A percentile compares a stretch with the other conserved stretches of the same genome.
Evolutionary conservation across 1,140 invertebrate species (phyloP).

Genomic region (Grapholita molesta): DNA sequence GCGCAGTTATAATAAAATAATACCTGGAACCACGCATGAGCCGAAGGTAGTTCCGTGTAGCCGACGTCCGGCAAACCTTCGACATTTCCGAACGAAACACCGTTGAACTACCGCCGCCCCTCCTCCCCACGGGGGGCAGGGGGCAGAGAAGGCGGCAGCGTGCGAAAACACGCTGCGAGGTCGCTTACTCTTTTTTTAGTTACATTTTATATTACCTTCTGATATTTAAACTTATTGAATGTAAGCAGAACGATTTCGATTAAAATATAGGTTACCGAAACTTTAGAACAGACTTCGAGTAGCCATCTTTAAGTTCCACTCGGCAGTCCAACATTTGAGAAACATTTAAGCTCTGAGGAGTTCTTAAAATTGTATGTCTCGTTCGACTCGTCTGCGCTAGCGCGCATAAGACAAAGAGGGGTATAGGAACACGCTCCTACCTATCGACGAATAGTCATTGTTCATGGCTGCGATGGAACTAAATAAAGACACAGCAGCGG

Average conservation of each 20-base stretch:
- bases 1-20: slow-evolving; percentile 39
- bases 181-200: slow-evolving; percentile 67
- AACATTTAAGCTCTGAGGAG: slow-evolving; percentile 51
- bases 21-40: slow-evolving; percentile 66
- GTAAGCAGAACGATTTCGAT: slow-evolving; percentile 66
- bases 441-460: slow-evolving; percentile 70
- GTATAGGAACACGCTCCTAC: slow-evolving; percentile 57
- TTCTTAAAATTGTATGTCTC: slow-evolving; percentile 48
- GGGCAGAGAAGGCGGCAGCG: slow-evolving; percentile 31
- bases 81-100: slow-evolving; percentile 65
- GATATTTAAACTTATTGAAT: slow-evolving; percentile 73
- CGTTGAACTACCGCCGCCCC: slow-evolving; percentile 41
- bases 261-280: slow-evolving; percentile 74
- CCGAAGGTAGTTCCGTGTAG: slow-evolving; percentile 72
- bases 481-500: slow-evolving; percentile 76
- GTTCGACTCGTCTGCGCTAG: slow-evolving; percentile 31
- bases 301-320: slow-evolving; percentile 70
- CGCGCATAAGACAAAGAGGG: slow-evolving; percentile 51
- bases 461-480: slow-evolving; percentile 75
- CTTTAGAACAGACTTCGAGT: slow-evolving; percentile 70
- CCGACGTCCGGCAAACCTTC: slow-evolving; percentile 75
- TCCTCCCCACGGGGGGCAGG: background rate
- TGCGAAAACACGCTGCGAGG: slow-evolving; percentile 57
- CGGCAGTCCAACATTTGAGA: slow-evolving; percentile 67
- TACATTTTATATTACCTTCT: slow-evolving; percentile 49